These are phyloP conservation scores for Metridium senile DNA, from an alignment of 92 coral and sea anemone species.

Conservation along the genomic window DNA sequence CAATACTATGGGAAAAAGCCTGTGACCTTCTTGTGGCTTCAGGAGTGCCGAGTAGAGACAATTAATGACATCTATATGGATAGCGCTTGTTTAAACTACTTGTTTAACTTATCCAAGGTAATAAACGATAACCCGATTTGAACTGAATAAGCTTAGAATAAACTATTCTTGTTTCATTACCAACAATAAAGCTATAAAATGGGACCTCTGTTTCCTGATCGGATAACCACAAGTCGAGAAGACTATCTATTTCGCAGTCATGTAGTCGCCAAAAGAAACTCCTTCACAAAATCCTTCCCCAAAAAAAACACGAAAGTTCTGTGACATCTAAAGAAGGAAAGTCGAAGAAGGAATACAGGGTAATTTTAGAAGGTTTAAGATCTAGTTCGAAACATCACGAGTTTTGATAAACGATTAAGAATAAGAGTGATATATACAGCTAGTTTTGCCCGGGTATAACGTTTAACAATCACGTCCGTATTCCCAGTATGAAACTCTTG, in stretches of 20 bases:
- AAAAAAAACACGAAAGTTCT: neutral
- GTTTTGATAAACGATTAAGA: neutral
- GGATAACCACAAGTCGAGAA: conserved; percentile 25
- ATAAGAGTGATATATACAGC: no score
- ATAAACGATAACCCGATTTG: conserved; percentile 7
- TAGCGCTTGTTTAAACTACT: neutral
- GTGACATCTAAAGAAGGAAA: neutral
- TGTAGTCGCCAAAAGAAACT: conserved; percentile 6
- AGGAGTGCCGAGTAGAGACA: neutral
- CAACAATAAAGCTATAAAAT: conserved; percentile 11
- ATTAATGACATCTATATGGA: conserved; percentile 3
- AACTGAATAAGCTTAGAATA: conserved; percentile 2
- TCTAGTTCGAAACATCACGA: neutral
- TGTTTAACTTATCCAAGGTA: neutral
- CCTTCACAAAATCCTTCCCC: neutral
- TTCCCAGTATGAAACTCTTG: neutral
- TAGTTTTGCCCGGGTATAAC: neutral
- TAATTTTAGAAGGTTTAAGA: neutral
- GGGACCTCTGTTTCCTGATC: conserved; percentile 21
- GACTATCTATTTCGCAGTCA: conserved; percentile 21
- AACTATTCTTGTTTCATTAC: neutral
- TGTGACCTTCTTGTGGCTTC: conserved; percentile 27
- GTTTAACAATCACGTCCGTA: neutral
- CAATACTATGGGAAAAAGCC: conserved; percentile 21
- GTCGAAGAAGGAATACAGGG: neutral